Percentiles rank a stretch among this genome's conserved stretches.
phyloP scores from a whole-genome alignment of 2,797 vertebrate genomes.

The Etheostoma perlongum region DNA sequence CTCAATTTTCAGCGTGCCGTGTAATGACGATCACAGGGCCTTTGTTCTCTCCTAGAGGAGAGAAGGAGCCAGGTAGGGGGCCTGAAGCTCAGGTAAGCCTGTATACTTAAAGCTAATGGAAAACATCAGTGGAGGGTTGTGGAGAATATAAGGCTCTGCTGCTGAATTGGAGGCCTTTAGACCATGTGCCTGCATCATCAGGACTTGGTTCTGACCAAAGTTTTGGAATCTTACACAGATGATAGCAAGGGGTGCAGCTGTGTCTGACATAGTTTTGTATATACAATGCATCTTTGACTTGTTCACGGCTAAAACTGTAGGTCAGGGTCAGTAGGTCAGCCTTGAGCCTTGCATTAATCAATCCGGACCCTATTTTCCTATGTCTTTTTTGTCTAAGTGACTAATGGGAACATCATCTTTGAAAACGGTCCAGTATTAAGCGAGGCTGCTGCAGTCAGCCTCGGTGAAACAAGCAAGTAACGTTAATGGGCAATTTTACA shows the following conservation, averaged over 20 bases:
- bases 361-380: too few species aligned
- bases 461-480: too few species aligned
- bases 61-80: slow-evolving; percentile 62
- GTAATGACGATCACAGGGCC: slow-evolving; percentile 75
- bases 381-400: too few species aligned
- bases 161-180: slow-evolving; percentile 39
- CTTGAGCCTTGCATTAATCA: background rate
- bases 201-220: slow-evolving; percentile 19
- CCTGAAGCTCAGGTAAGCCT: slow-evolving; percentile 65
- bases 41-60: slow-evolving; percentile 78
- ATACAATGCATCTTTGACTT: background rate
- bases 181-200: slow-evolving; percentile 41
- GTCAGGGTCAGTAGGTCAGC: slow-evolving; percentile 14
- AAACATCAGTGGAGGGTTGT: slow-evolving; percentile 56
- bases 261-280: background rate
- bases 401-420: too few species aligned
- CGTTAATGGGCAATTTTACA: too few species aligned
- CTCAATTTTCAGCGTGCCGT: slow-evolving; percentile 75
- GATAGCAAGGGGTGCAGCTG: slow-evolving; percentile 20
- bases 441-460: too few species aligned
- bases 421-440: too few species aligned
- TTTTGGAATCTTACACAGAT: slow-evolving; percentile 32
- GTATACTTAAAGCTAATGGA: slow-evolving; percentile 52
- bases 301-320: background rate
- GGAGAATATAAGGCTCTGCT: slow-evolving; percentile 19